These are phyloP conservation scores for Istiophorus platypterus DNA, from an alignment of 2,113 vertebrate genomes.

Conservation along the genomic window DNA sequence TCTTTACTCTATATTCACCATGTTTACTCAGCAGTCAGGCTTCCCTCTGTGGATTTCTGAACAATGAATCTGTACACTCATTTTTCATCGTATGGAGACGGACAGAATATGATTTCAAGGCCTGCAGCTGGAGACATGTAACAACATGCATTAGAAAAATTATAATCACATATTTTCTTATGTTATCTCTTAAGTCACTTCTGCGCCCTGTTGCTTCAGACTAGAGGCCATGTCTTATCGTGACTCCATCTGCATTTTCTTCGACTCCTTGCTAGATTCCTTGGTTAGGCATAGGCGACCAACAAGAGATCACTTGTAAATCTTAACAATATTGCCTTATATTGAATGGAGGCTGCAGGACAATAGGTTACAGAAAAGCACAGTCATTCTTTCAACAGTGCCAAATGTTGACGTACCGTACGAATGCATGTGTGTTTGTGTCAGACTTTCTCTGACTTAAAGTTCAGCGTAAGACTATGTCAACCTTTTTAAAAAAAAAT, in stretches of 20 bases:
- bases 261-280: conserved; percentile 28
- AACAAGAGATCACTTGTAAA: conserved; percentile 76
- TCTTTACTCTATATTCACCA: not conserved
- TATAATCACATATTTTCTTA: not conserved
- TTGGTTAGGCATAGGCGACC: conserved; percentile 23
- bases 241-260: conserved; percentile 38
- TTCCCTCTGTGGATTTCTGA: not conserved
- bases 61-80: not conserved
- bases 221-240: conserved; percentile 43
- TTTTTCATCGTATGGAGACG: not conserved
- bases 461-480: not conserved
- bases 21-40: not conserved
- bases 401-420: conserved; percentile 32
- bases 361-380: conserved; percentile 64
- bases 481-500: not conserved
- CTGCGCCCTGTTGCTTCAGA: not conserved
- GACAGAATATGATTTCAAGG: not conserved
- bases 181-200: conserved; percentile 8
- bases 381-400: conserved; percentile 52
- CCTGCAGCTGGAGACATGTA: not conserved
- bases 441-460: conserved; percentile 11
- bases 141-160: not conserved
- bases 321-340: conserved; percentile 66
- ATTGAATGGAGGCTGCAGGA: conserved; percentile 50
- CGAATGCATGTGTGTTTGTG: conserved; percentile 6